Evolutionary conservation across 2,888 invertebrate species (phyloP).

Genomic region (Drosophila macrospina): DNA sequence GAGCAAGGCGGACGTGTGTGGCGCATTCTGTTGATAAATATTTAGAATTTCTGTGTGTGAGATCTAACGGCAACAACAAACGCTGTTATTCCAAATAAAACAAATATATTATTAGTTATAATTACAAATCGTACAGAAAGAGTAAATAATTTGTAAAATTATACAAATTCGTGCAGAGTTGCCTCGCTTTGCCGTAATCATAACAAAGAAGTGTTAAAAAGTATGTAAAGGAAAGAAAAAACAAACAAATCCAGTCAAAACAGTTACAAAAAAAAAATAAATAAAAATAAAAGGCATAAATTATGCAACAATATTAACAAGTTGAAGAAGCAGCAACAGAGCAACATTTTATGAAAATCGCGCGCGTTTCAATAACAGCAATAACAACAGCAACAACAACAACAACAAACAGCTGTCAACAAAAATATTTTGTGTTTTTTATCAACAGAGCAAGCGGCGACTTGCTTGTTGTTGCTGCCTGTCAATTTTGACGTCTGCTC

Average conservation of each 20-base stretch:
- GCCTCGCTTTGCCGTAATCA: slow-evolving; percentile 39
- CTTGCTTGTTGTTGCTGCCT: slow-evolving; percentile 39
- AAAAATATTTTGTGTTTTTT: slow-evolving; percentile 33
- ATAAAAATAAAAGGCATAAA: slow-evolving; percentile 41
- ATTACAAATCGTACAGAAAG: slow-evolving; percentile 26
- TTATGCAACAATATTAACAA: slow-evolving; percentile 56
- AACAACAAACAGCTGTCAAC: slow-evolving; percentile 50
- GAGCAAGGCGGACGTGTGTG: slow-evolving; percentile 64
- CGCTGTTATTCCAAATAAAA: slow-evolving; percentile 33
- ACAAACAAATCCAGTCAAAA: slow-evolving; percentile 12
- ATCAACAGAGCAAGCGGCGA: slow-evolving; percentile 33
- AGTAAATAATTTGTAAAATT: slow-evolving; percentile 3
- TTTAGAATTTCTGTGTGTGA: slow-evolving; percentile 59
- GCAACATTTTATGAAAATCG: slow-evolving; percentile 49
- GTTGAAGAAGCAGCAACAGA: slow-evolving; percentile 26
- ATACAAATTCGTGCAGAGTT: slow-evolving; percentile 45
- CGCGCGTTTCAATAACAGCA: slow-evolving; percentile 45
- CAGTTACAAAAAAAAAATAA: slow-evolving; percentile 17
- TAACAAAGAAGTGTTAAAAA: slow-evolving; percentile 40
- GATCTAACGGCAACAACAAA: slow-evolving; percentile 35
- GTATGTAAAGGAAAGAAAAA: slow-evolving; percentile 10
- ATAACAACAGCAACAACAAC: slow-evolving; percentile 4
- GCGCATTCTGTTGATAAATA: slow-evolving; percentile 54
- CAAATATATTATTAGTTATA: slow-evolving; percentile 3
- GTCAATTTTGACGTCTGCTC: slow-evolving; percentile 54